Evolutionary conservation across 2,888 invertebrate species (phyloP).

Genomic region (Dasypolia templi): DNA sequence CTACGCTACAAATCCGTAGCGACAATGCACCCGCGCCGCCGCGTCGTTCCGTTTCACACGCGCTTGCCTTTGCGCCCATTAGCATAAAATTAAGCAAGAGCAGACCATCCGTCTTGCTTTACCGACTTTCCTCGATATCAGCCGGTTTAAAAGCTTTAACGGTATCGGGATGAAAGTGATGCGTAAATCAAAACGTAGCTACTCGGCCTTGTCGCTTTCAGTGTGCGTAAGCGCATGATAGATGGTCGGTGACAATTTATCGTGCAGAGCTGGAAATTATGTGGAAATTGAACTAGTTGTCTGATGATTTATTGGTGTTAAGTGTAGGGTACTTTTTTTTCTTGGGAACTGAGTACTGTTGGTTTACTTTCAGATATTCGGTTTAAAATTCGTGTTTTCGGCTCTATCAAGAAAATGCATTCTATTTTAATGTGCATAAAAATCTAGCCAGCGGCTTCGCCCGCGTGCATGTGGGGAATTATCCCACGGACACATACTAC

Average conservation of each 20-base stretch:
- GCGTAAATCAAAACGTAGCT: conserved; percentile 81
- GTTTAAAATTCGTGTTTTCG: neutral
- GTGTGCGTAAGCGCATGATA: conserved; percentile 74
- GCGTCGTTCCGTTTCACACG: conserved; percentile 84
- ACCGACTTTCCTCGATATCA: conserved; percentile 84
- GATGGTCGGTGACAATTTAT: conserved; percentile 69
- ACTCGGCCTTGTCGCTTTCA: conserved; percentile 78
- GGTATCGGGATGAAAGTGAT: conserved; percentile 86
- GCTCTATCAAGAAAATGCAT: neutral
- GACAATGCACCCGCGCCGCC: conserved; percentile 63
- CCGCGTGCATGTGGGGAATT: too few species aligned
- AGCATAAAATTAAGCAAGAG: conserved; percentile 82
- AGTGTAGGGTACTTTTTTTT: conserved; percentile 37
- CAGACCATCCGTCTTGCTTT: conserved; percentile 82
- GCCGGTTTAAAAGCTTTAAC: conserved; percentile 85
- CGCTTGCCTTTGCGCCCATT: conserved; percentile 75
- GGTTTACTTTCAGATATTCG: conserved; percentile 9
- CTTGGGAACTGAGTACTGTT: neutral
- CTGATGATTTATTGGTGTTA: conserved; percentile 44
- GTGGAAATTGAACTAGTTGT: conserved; percentile 58
- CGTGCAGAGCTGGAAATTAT: conserved; percentile 54
- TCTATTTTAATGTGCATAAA: too few species aligned
- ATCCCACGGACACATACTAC: too few species aligned
- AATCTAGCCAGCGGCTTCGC: too few species aligned
- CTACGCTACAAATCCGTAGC: conserved; percentile 55